Base-by-base conservation (phyloP, 92 coral and sea anemone genomes). In the Anthopleura xanthogrammica region DNA sequence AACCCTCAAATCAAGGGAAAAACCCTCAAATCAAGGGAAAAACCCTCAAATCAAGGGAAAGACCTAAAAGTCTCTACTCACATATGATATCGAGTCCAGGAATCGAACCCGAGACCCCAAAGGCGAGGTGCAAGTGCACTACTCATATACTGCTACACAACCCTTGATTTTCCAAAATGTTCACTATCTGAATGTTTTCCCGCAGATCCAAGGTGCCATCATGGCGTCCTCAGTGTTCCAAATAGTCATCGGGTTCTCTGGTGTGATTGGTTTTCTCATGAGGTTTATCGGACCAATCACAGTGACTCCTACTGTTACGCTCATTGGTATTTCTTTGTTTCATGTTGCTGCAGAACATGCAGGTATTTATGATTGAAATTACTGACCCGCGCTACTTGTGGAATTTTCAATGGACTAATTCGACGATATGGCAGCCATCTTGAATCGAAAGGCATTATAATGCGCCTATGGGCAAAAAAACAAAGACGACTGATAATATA, bases 131-230 rank as follows among this genome's bases (percentile, higher is more conserved):
- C 65, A 19, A 3, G 9, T 62, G 10, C 29, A 62, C 70, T 5
- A 62, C 22, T 29, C 36, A 29, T 29, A 29, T 29, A 29, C 36
- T 29, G 36, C 58, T 12, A 54, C 17, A 14, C 58, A 11, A 54
- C 14, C 58, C 58, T 54, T 54, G 16, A 54, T 54, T 62, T 20
- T 2, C 29, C 12, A 7, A 62, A 62, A 62, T 0, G 20, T 62
- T 68, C 22, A 62, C 16, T n/a, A 65, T 11, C 72, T 36, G 41
- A 12, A 29, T 11, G 43, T 68, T 23, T 56, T 41, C 7, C 22
- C n/a, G 39, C 78, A 95, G 98, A 90, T 95, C 71, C 98, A 95
- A 78, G 98, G 98, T 39, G 98, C 98, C 83, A 92, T 95, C 76
- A 90, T 95, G 97, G 92, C 90, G 13, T 87, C 98, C 5, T 92